Percentiles rank a stretch among this genome's conserved stretches.
These are phyloP conservation scores for Megatriorchis doriae DNA, from an alignment of 2,113 vertebrate genomes.

Conservation along the genomic window DNA sequence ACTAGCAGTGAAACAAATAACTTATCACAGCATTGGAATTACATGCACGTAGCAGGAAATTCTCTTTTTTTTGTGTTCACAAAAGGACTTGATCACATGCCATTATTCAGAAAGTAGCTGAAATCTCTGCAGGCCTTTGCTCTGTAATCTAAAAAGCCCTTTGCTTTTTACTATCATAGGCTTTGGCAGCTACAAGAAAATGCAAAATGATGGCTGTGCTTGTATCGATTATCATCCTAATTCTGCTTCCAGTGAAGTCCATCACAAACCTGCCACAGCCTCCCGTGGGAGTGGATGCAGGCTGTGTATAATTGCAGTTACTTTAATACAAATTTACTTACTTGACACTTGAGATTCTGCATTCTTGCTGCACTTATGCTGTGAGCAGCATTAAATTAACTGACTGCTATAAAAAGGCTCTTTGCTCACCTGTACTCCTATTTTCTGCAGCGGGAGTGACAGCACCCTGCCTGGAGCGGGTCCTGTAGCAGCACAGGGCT, in stretches of 20 bases:
- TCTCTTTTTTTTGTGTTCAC: background rate
- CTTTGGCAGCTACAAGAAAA: conserved; percentile 57
- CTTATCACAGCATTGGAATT: conserved; percentile 38
- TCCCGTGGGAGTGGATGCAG: background rate
- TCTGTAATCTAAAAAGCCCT: conserved; percentile 50
- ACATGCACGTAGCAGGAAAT: conserved; percentile 27
- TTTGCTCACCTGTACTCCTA: background rate
- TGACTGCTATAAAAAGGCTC: background rate
- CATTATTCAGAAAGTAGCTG: conserved; percentile 44
- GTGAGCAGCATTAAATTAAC: conserved; percentile 28
- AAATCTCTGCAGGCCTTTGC: conserved; percentile 56
- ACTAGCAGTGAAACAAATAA: background rate
- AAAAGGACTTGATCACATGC: conserved; percentile 61
- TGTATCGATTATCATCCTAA: conserved; percentile 55
- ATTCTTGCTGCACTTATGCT: conserved; percentile 22
- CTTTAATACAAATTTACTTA: conserved; percentile 52
- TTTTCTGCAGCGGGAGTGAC: background rate
- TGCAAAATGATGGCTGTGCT: conserved; percentile 55
- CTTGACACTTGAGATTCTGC: conserved; percentile 37
- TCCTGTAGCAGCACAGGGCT: background rate
- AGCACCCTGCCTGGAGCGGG: background rate
- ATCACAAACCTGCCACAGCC: conserved; percentile 5
- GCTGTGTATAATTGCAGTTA: conserved; percentile 52
- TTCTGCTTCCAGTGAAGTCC: conserved; percentile 50
- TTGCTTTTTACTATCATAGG: conserved; percentile 30